Conservation (phyloP, 1,140 invertebrate species). For the Gerris buenoi region DNA sequence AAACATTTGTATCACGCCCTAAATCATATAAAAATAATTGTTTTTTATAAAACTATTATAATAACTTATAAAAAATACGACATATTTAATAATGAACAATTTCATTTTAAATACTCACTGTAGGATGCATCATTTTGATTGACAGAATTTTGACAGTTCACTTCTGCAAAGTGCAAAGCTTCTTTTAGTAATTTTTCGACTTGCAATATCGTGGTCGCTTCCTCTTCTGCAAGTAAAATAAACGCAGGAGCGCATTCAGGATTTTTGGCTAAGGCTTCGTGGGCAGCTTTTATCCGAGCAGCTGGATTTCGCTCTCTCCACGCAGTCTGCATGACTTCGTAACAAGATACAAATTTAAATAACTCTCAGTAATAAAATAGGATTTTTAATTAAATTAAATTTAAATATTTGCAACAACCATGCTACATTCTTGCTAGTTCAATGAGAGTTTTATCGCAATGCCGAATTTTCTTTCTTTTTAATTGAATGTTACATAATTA, state of each 20-base stretch:
- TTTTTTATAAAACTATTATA: too few species aligned
- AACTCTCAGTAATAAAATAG: too few species aligned
- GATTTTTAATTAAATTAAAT: too few species aligned
- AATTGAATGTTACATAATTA: too few species aligned
- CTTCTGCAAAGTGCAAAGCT: slow-evolving; percentile 75
- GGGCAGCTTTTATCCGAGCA: slow-evolving; percentile 79
- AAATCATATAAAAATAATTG: slow-evolving; percentile 13
- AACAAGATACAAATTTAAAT: too few species aligned
- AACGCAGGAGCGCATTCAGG: slow-evolving; percentile 89
- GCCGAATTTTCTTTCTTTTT: too few species aligned
- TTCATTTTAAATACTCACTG: slow-evolving; percentile 38
- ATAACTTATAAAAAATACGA: too few species aligned
- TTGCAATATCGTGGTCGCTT: slow-evolving; percentile 80
- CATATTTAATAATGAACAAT: too few species aligned
- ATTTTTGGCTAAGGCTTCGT: slow-evolving; percentile 78
- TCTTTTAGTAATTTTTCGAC: slow-evolving; percentile 69
- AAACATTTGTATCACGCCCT: slow-evolving; percentile 80
- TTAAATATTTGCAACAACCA: too few species aligned
- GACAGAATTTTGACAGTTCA: slow-evolving; percentile 8
- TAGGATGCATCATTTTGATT: slow-evolving; percentile 45
- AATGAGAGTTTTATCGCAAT: too few species aligned
- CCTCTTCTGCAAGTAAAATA: slow-evolving; percentile 91
- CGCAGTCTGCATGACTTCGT: slow-evolving; percentile 94
- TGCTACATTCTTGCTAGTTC: too few species aligned
- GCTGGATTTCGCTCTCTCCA: slow-evolving; percentile 91